A percentile compares a stretch with the other conserved stretches of the same genome.
Conservation (phyloP, 2,113 vertebrate genomes). For the Eudyptes chrysolophus region DNA sequence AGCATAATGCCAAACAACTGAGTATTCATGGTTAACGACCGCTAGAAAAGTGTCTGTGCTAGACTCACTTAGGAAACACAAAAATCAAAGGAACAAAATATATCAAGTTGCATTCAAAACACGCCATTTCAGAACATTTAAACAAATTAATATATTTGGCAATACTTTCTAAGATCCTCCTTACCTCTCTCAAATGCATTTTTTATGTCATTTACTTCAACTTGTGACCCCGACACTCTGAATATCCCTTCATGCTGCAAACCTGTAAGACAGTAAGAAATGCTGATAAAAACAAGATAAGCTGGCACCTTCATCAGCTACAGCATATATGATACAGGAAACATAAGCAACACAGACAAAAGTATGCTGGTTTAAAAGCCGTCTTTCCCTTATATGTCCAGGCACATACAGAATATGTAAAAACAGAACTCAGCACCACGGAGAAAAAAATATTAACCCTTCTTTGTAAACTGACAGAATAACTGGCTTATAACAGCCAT, state of each 20-base stretch:
- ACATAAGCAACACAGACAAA: not conserved
- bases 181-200: slow-evolving; percentile 98
- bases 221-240: slow-evolving; percentile 95
- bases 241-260: slow-evolving; percentile 97
- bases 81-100: not conserved
- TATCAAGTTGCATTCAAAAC: not conserved
- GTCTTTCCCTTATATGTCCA: not conserved
- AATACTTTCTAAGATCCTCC: not conserved
- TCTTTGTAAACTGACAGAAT: not conserved
- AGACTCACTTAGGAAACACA: not conserved
- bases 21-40: not conserved
- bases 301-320: not conserved
- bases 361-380: not conserved
- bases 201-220: slow-evolving; percentile 99
- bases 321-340: not conserved
- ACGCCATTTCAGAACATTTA: not conserved
- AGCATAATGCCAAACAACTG: not conserved
- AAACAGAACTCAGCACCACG: not conserved
- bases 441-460: not conserved
- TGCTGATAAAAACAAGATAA: not conserved
- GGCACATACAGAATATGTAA: not conserved
- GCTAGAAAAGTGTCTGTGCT: not conserved
- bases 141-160: not conserved
- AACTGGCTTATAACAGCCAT: not conserved
- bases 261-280: slow-evolving; percentile 70